Evolutionary conservation across 2,888 invertebrate species (phyloP), one percentile per base, ranked within the genome.

Genomic region (Microdon myrmicae): DNA sequence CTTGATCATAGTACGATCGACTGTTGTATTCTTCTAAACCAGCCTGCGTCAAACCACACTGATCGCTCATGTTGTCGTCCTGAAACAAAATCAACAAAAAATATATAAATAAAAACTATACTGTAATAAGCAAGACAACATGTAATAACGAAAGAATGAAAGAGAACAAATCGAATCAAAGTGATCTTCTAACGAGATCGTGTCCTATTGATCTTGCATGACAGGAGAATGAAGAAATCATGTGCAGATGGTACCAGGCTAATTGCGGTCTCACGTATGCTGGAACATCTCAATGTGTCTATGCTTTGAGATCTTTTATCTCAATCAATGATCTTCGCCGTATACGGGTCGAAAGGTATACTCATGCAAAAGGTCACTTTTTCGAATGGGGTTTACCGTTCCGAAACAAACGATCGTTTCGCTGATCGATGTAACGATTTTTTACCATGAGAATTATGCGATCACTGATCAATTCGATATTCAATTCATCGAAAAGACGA

Each of bases 21-120:
- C 86, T 86, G 74, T 88, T 86, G 73, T 88, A 88, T 71, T 87
- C 86, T 75, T 89, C 88, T 58, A 89, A 81, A 71, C 88, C 88
- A 37, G 87, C 86, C 74, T 87, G 86, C 31, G 86, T 88, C 67
- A 85, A 77, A 22, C 77, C 75, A 67, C 78, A 79, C 64, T 76
- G 78, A 67, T 78, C 79, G 67, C 72, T 73, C 69, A 75, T 73
- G 58, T 70, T 70, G 61, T 80, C 78, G 71, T 80, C 80, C 79
- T 80, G 73, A 29, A 68, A 68, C 45, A 32, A 44, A 20, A 26
- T 29, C 29, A 41, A n/a, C 43, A 5, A 35, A 28, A 41, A 14
- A 31, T 6, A 45, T 19, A 39, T n/a, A 45, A 14, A 43, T 13
- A 28, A 34, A 5, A 16, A 14, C 16, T 32, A 8, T 8, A 23